A percentile compares a stretch with the other conserved stretches of the same genome.
phyloP scores from a whole-genome alignment of 2,888 invertebrate species.

The Ashinkailepas kermadecensis region DNA sequence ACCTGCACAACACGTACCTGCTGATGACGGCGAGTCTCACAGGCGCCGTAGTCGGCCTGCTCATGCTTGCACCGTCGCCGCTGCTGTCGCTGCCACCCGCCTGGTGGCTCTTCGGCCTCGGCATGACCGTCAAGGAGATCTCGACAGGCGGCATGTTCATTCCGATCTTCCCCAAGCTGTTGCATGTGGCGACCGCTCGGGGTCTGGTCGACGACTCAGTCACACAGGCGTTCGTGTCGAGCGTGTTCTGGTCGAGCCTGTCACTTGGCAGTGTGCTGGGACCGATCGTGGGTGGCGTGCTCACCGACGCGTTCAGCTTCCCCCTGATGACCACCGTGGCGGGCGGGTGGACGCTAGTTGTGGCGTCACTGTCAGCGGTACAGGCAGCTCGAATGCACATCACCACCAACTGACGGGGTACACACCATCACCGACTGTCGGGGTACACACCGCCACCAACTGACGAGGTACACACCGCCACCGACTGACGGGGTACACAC shows the following conservation, averaged over 20 bases:
- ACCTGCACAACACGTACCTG: constrained; percentile 60
- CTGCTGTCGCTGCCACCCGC: constrained; percentile 36
- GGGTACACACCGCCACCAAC: too few species aligned
- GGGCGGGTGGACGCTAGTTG: background rate
- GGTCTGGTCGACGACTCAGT: background rate
- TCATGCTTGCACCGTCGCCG: constrained; percentile 62
- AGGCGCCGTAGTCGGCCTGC: constrained; percentile 53
- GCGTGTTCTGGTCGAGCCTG: background rate
- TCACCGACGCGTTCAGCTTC: background rate
- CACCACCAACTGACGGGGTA: too few species aligned
- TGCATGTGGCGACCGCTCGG: background rate
- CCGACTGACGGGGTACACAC: too few species aligned
- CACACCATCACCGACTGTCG: too few species aligned
- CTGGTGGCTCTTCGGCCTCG: background rate
- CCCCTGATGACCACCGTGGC: background rate
- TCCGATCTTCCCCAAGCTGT: background rate
- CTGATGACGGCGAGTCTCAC: constrained; percentile 64
- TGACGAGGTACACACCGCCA: too few species aligned
- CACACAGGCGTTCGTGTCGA: background rate
- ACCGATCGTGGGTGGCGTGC: background rate
- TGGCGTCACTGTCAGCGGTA: too few species aligned
- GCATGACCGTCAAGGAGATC: background rate
- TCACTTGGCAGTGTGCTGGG: background rate
- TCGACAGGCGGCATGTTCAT: background rate
- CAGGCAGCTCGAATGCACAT: too few species aligned